Conservation (phyloP, 2,888 invertebrate genomes). For the Drosophila rubida region DNA sequence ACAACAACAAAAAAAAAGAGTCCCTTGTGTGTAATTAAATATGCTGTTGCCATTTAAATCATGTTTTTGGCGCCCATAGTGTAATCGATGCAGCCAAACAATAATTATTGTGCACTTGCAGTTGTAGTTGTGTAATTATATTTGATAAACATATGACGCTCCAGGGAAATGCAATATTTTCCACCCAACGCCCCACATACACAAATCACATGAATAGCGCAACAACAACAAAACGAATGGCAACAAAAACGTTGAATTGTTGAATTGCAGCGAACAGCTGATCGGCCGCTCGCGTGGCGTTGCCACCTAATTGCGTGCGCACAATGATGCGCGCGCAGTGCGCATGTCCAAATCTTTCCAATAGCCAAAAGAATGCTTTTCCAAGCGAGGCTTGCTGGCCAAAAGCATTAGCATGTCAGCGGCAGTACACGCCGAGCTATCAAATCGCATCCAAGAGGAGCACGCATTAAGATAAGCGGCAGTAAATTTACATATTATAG, state of each 20-base stretch:
- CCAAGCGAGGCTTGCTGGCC: constrained; percentile 53
- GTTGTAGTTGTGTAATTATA: constrained; percentile 59
- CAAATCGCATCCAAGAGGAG: constrained; percentile 53
- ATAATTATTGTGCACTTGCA: constrained; percentile 44
- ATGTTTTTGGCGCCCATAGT: constrained; percentile 38
- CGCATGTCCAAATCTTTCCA: constrained; percentile 65
- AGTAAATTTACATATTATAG: constrained; percentile 20
- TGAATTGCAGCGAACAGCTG: constrained; percentile 55
- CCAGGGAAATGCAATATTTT: constrained; percentile 45
- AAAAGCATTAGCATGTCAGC: constrained; percentile 24
- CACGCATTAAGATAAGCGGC: constrained; percentile 39
- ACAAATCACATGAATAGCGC: neutral
- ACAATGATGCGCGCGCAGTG: constrained; percentile 34
- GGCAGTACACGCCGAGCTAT: constrained; percentile 76
- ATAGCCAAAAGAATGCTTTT: constrained; percentile 44
- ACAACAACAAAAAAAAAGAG: constrained; percentile 16
- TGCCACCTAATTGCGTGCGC: constrained; percentile 59
- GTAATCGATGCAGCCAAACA: constrained; percentile 65
- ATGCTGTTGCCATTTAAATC: constrained; percentile 31
- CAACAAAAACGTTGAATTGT: constrained; percentile 43
- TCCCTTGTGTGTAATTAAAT: constrained; percentile 37
- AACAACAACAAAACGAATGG: constrained; percentile 1
- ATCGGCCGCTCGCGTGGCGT: constrained; percentile 37
- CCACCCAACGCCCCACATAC: constrained; percentile 5
- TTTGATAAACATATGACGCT: constrained; percentile 55